Percentiles rank a stretch among this genome's conserved stretches.
These are phyloP conservation scores for Anticlea derivata DNA, from an alignment of 2,888 invertebrate genomes.

Conservation along the genomic window DNA sequence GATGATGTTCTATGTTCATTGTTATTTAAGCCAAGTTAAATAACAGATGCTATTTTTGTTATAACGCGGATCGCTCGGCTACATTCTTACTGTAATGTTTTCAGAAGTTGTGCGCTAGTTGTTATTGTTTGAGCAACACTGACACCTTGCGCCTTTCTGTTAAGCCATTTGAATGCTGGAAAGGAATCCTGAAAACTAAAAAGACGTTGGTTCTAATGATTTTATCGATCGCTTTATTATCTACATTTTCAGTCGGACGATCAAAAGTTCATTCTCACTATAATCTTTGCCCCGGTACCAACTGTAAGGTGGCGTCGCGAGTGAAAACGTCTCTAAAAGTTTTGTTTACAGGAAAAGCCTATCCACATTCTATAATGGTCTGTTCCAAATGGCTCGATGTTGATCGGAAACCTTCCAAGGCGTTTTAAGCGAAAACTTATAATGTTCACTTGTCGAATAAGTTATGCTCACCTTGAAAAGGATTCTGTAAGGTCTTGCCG, in stretches of 20 bases:
- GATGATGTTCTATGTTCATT: constrained; percentile 9
- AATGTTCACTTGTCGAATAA: not conserved
- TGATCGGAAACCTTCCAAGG: not conserved
- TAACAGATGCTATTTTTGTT: constrained; percentile 31
- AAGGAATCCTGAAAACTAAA: not conserved
- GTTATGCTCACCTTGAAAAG: not conserved
- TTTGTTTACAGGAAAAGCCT: not conserved
- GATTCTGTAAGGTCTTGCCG: too few species aligned
- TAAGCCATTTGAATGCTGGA: not conserved
- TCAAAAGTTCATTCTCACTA: too few species aligned
- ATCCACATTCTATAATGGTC: not conserved
- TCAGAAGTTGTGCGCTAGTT: constrained; percentile 4
- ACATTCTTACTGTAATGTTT: constrained; percentile 18
- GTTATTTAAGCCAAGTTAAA: constrained; percentile 19
- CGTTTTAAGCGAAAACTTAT: not conserved
- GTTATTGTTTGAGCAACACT: constrained; percentile 2
- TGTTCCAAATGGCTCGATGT: not conserved
- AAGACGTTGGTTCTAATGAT: not conserved
- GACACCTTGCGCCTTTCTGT: constrained; percentile 5
- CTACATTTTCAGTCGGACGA: not conserved
- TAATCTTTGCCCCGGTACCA: too few species aligned
- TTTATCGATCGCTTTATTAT: not conserved
- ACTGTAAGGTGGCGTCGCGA: too few species aligned
- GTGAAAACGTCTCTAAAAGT: not conserved
- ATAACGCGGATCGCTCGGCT: constrained; percentile 26